Percentiles rank a stretch among this genome's conserved stretches.
Evolutionary conservation across 64 coral and sea anemone species (phyloP).

Genomic region (Montipora capricornis): DNA sequence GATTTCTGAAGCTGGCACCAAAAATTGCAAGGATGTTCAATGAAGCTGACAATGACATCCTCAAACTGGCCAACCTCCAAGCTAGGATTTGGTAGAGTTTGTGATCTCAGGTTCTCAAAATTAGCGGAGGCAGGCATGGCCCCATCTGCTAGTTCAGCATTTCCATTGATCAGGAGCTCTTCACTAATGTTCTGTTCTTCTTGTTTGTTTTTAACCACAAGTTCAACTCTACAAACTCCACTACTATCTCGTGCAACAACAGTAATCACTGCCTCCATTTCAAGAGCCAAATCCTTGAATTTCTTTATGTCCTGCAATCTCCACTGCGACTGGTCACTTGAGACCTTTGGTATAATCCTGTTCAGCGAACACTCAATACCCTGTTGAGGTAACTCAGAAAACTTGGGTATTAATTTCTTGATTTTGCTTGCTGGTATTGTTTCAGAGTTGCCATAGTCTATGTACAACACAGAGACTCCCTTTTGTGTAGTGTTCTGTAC

Average conservation of each 20-base stretch:
- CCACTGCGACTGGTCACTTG: slow-evolving; percentile 45
- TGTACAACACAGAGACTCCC: slow-evolving; percentile 82
- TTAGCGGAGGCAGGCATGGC: slow-evolving; percentile 60
- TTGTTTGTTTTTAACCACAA: slow-evolving; percentile 44
- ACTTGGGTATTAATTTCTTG: slow-evolving; percentile 82
- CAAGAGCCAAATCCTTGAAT: slow-evolving; percentile 80
- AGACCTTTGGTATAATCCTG: slow-evolving; percentile 71
- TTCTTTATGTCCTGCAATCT: slow-evolving; percentile 43
- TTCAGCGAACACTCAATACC: slow-evolving; percentile 83
- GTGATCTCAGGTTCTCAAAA: slow-evolving; percentile 53
- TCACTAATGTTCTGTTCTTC: slow-evolving; percentile 77
- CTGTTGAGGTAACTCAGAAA: slow-evolving; percentile 85
- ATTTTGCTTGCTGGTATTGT: slow-evolving; percentile 63
- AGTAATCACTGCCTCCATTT: slow-evolving; percentile 67
- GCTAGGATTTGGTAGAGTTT: slow-evolving; percentile 44
- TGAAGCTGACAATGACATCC: slow-evolving; percentile 77
- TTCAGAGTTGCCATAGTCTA: slow-evolving; percentile 97
- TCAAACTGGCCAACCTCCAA: slow-evolving; percentile 68
- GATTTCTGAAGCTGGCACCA: slow-evolving; percentile 82
- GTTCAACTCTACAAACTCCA: slow-evolving; percentile 74
- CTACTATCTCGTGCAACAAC: slow-evolving; percentile 52
- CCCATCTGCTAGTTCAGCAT: slow-evolving; percentile 77
- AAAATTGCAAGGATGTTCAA: slow-evolving; percentile 70
- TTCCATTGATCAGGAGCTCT: slow-evolving; percentile 52
- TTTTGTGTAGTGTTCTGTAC: slow-evolving; percentile 16